Conservation (phyloP, 1,140 invertebrate genomes). For the Zaprionus taronus region DNA sequence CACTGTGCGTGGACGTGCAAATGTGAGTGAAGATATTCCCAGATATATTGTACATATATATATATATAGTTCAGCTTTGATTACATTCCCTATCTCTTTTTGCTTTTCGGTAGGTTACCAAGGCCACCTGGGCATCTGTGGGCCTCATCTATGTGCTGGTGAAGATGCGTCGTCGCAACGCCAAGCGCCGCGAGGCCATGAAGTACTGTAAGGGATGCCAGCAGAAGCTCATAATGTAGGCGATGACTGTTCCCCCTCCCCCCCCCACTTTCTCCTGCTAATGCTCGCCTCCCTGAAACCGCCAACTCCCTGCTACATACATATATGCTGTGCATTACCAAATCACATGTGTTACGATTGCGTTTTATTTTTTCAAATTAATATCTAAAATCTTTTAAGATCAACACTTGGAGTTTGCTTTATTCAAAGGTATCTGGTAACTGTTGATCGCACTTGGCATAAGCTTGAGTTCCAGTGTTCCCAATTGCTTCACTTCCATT, state of each 20-base stretch:
- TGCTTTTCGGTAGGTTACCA: constrained; percentile 88
- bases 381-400: not conserved
- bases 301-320: not conserved
- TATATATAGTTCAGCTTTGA: not conserved
- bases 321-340: constrained; percentile 23
- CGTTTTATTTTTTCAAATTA: constrained; percentile 5
- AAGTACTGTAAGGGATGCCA: constrained; percentile 66
- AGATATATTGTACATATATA: not conserved
- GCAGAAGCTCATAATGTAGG: constrained; percentile 38
- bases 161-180: constrained; percentile 53
- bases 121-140: constrained; percentile 64
- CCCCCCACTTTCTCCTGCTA: not conserved
- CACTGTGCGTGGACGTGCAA: constrained; percentile 66
- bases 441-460: too few relatives aligned
- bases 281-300: not conserved
- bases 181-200: constrained; percentile 45
- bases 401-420: too few relatives aligned
- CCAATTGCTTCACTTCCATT: too few relatives aligned
- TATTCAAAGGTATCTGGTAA: too few relatives aligned
- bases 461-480: too few relatives aligned
- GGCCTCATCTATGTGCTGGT: constrained; percentile 60
- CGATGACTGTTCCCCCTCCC: not conserved
- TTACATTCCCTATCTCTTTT: not conserved
- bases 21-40: constrained; percentile 44
- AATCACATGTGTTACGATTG: constrained; percentile 40